phyloP scores from a whole-genome alignment of 2,888 invertebrate species.

The Brachycybe producta region DNA sequence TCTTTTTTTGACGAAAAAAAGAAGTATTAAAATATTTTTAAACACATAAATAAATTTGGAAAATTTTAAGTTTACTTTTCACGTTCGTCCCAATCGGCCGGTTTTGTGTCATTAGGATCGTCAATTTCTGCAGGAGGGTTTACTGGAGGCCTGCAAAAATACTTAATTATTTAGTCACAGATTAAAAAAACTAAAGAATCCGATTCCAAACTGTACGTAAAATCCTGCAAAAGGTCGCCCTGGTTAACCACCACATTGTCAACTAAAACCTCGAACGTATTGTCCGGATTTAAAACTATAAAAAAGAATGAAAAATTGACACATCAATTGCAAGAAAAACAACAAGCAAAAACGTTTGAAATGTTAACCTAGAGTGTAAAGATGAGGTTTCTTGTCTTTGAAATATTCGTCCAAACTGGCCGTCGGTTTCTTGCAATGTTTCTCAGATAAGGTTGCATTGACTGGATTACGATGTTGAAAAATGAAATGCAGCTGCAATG shows the following conservation, averaged over 20 bases:
- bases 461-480: conserved; percentile 89
- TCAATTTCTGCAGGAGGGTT: conserved; percentile 91
- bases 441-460: conserved; percentile 80
- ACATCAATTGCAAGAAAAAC: background rate
- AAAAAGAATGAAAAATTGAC: conserved; percentile 18
- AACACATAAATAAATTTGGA: too few relatives aligned
- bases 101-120: conserved; percentile 68
- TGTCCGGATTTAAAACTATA: conserved; percentile 58
- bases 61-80: conserved; percentile 52
- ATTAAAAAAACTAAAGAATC: conserved; percentile 3
- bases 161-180: background rate
- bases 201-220: conserved; percentile 39
- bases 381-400: conserved; percentile 84
- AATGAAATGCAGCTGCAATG: conserved; percentile 57
- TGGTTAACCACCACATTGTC: conserved; percentile 71
- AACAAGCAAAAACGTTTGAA: background rate
- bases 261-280: conserved; percentile 61
- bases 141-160: conserved; percentile 54
- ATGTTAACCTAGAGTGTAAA: conserved; percentile 55
- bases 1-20: conserved; percentile 26
- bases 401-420: conserved; percentile 70
- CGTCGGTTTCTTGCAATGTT: conserved; percentile 85
- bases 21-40: too few relatives aligned
- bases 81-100: conserved; percentile 92
- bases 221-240: conserved; percentile 76